Conservation (phyloP, 2,797 vertebrate genomes). For the Meriones psammophilus region DNA sequence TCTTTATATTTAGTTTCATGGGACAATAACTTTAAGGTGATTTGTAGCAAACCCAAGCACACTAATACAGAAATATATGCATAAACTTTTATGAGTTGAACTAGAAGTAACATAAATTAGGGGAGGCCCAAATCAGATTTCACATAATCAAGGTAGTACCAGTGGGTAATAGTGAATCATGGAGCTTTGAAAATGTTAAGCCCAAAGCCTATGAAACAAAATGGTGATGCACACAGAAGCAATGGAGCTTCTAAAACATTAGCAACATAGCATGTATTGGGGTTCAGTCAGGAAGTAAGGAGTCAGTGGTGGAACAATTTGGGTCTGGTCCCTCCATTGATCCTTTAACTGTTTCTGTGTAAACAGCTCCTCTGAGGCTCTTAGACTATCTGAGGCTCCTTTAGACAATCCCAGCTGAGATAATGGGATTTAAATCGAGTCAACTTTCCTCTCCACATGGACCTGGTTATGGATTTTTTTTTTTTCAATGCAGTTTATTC, state of each 20-base stretch:
- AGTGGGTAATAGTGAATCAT: background rate
- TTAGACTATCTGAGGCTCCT: background rate
- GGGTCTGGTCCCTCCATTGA: background rate
- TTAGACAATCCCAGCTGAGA: background rate
- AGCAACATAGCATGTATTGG: background rate
- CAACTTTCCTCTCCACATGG: background rate
- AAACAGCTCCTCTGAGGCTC: background rate
- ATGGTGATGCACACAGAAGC: background rate
- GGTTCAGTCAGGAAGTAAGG: background rate
- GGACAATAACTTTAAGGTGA: conserved; percentile 19
- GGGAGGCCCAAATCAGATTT: background rate
- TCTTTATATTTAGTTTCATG: conserved; percentile 39
- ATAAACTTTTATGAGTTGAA: conserved; percentile 30
- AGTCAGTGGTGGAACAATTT: too few species aligned
- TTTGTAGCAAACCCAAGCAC: background rate
- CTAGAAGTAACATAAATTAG: background rate
- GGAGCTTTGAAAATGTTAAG: conserved; percentile 14
- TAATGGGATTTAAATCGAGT: background rate
- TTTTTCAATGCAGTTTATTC: too few species aligned
- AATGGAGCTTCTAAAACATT: background rate
- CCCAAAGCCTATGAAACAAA: conserved; percentile 7
- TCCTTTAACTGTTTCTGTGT: background rate
- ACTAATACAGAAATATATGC: background rate
- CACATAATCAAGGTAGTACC: background rate
- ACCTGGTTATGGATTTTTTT: background rate